Percentiles rank a stretch among this genome's conserved stretches.
Evolutionary conservation across 2,888 invertebrate genomes (phyloP).

Genomic region (Campoplex capitator): DNA sequence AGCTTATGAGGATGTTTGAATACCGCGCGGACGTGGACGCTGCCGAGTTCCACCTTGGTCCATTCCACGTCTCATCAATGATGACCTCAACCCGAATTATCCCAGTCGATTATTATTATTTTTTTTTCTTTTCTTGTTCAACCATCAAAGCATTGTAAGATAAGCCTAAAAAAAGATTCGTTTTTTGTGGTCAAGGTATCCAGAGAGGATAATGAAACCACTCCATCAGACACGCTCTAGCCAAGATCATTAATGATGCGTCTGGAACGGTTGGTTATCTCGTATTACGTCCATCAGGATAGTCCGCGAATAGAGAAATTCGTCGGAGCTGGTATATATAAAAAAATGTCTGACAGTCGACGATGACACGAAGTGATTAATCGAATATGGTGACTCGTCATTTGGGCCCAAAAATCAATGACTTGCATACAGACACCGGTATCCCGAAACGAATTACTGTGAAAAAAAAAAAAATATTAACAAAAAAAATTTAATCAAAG

Average conservation of each 20-base stretch:
- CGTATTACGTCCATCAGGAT: slow-evolving; percentile 29
- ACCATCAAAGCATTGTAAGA: background rate
- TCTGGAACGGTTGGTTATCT: slow-evolving; percentile 20
- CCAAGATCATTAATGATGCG: slow-evolving; percentile 50
- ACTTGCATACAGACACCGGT: slow-evolving; percentile 21
- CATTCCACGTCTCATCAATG: background rate
- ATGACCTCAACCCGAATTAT: slow-evolving; percentile 16
- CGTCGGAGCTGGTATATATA: background rate
- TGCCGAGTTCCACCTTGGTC: background rate
- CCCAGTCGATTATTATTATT: background rate
- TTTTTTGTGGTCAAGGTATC: slow-evolving; percentile 7
- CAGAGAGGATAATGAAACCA: slow-evolving; percentile 54
- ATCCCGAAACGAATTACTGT: slow-evolving; percentile 18
- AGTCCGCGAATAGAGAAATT: slow-evolving; percentile 27
- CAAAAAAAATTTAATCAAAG: slow-evolving; percentile 15
- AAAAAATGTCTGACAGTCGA: slow-evolving; percentile 37
- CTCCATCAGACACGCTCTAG: slow-evolving; percentile 45
- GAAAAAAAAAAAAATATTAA: slow-evolving; percentile 19
- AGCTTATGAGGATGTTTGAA: background rate
- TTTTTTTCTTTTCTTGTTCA: background rate
- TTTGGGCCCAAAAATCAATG: slow-evolving; percentile 24
- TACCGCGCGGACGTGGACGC: background rate
- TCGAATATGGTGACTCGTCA: slow-evolving; percentile 38
- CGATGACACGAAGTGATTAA: slow-evolving; percentile 55
- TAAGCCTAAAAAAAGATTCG: background rate